These are phyloP conservation scores for Hycleus phaleratus DNA, from an alignment of 1,140 invertebrate species.

Conservation along the genomic window DNA sequence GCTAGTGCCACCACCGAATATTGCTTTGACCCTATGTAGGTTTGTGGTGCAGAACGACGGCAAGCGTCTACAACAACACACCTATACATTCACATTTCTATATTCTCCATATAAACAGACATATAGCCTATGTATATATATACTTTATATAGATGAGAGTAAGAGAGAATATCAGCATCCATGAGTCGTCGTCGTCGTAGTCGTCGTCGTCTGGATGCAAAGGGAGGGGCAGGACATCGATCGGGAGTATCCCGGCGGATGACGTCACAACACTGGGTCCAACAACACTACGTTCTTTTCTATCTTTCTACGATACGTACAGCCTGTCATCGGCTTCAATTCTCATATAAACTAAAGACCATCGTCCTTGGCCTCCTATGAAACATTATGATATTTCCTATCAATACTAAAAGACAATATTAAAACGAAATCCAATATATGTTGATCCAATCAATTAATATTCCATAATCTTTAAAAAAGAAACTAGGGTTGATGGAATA, in stretches of 20 bases:
- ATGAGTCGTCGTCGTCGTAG: neutral
- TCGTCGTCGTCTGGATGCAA: slow-evolving; percentile 22
- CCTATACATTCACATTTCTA: no score
- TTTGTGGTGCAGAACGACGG: slow-evolving; percentile 8
- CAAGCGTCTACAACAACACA: slow-evolving; percentile 4
- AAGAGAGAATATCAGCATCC: slow-evolving; percentile 13
- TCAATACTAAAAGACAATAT: no score
- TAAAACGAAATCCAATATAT: no score
- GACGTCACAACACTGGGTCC: slow-evolving; percentile 26
- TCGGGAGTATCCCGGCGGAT: slow-evolving; percentile 30
- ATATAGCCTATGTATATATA: no score
- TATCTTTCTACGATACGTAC: neutral
- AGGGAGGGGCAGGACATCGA: slow-evolving; percentile 33
- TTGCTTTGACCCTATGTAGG: slow-evolving; percentile 4
- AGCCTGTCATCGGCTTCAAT: no score
- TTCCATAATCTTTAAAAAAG: no score
- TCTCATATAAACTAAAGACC: no score
- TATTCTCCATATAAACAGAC: no score
- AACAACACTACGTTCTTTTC: slow-evolving; percentile 9
- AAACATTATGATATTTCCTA: no score
- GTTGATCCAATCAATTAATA: no score
- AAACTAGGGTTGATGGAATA: no score
- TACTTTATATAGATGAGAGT: neutral
- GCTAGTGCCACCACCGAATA: neutral
- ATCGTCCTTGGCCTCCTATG: no score